Conservation (phyloP, 2,113 vertebrate genomes). For the Odobenus rosmarus region DNA sequence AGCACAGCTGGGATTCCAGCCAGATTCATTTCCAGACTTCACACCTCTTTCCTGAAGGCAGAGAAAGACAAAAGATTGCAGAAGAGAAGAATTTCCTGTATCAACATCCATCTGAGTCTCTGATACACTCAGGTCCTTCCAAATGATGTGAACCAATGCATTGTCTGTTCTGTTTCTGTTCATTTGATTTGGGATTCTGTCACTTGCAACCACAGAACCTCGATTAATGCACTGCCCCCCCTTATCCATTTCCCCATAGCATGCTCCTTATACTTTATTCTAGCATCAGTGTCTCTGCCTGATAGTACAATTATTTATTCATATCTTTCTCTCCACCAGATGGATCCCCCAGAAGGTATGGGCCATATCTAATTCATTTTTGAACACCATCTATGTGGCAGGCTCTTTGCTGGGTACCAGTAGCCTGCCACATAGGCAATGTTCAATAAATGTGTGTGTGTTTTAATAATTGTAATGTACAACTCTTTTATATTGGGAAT, state of each 20-base stretch:
- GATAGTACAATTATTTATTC: neutral
- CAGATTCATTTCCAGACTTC: neutral
- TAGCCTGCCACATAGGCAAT: neutral
- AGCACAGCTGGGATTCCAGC: neutral
- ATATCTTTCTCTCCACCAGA: neutral
- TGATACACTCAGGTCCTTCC: neutral
- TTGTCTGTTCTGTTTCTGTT: neutral
- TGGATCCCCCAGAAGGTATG: neutral
- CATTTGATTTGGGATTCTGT: slow-evolving; percentile 3
- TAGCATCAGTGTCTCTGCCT: neutral
- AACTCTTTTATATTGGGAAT: neutral
- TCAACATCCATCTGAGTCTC: neutral
- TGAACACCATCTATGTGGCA: neutral
- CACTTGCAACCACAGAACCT: neutral
- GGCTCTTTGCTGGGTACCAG: neutral
- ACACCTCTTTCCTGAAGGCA: neutral
- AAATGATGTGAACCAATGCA: neutral
- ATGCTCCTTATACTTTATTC: neutral
- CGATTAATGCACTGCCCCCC: neutral
- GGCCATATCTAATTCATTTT: neutral
- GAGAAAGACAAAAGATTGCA: neutral
- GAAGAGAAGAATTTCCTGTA: neutral
- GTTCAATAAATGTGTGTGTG: neutral
- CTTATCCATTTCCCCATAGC: neutral
- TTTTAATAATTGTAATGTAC: neutral